Percentiles rank a stretch among this genome's conserved stretches.
Conservation (phyloP, 1,140 invertebrate species). For the Drepana arcuata region DNA sequence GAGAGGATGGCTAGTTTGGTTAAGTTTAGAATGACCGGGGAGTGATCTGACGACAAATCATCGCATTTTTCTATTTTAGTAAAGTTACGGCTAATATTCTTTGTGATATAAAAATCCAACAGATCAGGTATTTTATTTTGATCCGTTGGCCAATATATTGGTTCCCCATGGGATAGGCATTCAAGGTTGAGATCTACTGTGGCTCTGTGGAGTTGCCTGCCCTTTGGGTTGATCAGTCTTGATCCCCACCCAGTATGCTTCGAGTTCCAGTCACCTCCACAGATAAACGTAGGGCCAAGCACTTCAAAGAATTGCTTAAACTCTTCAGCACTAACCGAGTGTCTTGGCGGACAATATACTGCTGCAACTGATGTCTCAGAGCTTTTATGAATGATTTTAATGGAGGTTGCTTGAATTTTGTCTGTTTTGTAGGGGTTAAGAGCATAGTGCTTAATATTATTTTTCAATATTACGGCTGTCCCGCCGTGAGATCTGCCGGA, state of each 20-base stretch:
- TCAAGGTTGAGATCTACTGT: constrained; percentile 2
- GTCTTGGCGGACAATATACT: constrained; percentile 14
- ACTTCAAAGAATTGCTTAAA: constrained; percentile 4
- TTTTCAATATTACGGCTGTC: constrained; percentile 11
- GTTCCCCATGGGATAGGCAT: neutral
- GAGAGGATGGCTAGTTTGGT: no score
- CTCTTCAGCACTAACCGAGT: constrained; percentile 1
- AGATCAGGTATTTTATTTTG: constrained; percentile 2
- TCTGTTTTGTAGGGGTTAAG: neutral
- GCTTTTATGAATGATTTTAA: constrained; percentile 2
- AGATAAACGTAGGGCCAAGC: constrained; percentile 1
- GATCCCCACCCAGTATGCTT: constrained; percentile 6
- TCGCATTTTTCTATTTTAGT: neutral
- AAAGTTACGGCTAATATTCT: neutral
- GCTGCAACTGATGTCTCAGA: constrained; percentile 4
- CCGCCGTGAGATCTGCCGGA: constrained; percentile 16
- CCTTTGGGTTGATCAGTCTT: constrained; percentile 1
- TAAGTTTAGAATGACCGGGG: constrained; percentile 3
- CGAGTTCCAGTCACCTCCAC: constrained; percentile 8
- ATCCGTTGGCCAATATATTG: constrained; percentile 4
- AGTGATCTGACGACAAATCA: constrained; percentile 7
- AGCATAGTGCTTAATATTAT: constrained; percentile 10
- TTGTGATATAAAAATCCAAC: constrained; percentile 5
- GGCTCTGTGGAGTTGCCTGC: constrained; percentile 2
- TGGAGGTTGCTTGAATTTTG: constrained; percentile 11